Base-by-base conservation (phyloP, 2,113 vertebrate species). In the Carassius gibelio region DNA sequence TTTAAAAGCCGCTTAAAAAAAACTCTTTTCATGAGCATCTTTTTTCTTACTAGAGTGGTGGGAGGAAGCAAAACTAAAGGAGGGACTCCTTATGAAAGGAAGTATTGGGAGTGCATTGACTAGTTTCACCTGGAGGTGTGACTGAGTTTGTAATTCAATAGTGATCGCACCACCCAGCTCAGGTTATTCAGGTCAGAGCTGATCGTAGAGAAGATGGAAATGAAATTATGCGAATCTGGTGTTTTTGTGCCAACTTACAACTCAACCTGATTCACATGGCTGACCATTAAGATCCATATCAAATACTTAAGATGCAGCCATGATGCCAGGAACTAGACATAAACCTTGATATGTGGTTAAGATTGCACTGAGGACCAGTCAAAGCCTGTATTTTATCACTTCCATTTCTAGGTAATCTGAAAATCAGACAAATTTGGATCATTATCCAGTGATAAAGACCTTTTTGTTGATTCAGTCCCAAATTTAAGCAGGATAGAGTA, bases 191-290 rank as follows among this genome's bases (percentile, higher is more conserved):
- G 90, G 89, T 86, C 77, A 82, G 85, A 79, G 78, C 87, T 91
- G 90, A 94, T 92, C 86, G 89, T 87, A 93, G 55, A 89, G 90
- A 87, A 87, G 92, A 94, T 93, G 88, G 75, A 88, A 89, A 71
- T 92, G 86, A 92, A 93, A 90, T 88, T 86, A 89, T 84, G 83
- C 87, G 72, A 87, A 76, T 86, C 52, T 86, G 76, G 71, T 68
- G 7, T 45, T 61, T 59, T 11, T 42, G 21, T 79, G 76, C 76
- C 76, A 77, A 36, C 9, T n/a, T 13, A 4, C 21, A 64, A 48
- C 21, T 26, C 11, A 64, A 64, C 77, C 21, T 45, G 77, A 80
- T 45, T 80, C 38, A 30, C 48, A 17, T 34, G 10, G 52, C 75
- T 72, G 36, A 59, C n/a, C 64, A 71, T 42, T 55, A 45, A 80